Evolutionary conservation across 1,140 invertebrate genomes (phyloP).

Genomic region (Drosophila rhopaloa): DNA sequence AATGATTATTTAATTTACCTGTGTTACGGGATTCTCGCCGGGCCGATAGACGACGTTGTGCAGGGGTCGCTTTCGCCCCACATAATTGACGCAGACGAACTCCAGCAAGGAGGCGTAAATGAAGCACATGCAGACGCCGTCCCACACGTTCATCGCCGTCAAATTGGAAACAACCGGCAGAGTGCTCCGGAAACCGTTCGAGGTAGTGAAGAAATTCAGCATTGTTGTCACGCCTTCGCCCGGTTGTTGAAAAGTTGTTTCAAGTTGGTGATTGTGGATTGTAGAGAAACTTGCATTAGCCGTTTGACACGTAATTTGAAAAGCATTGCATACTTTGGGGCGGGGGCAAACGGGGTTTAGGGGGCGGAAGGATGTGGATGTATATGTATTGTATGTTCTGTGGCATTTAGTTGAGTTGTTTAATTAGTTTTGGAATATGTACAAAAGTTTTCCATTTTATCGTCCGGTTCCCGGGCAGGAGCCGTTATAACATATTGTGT

Average conservation of each 20-base stretch:
- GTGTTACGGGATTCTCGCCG: constrained; percentile 95
- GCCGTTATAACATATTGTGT: constrained; percentile 15
- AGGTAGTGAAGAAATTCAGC: constrained; percentile 99
- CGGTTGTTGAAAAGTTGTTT: constrained; percentile 15
- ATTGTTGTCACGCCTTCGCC: constrained; percentile 95
- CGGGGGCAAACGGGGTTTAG: neutral
- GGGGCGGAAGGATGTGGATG: neutral
- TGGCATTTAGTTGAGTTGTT: constrained; percentile 35
- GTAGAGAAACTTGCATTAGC: constrained; percentile 59
- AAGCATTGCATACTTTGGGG: constrained; percentile 33
- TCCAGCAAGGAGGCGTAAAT: constrained; percentile 97
- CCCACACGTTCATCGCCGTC: constrained; percentile 98
- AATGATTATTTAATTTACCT: constrained; percentile 87
- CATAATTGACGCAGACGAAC: constrained; percentile 97
- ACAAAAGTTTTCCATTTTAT: constrained; percentile 50
- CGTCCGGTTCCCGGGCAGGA: constrained; percentile 14
- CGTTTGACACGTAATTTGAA: constrained; percentile 44
- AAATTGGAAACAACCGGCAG: constrained; percentile 96
- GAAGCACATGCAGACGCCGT: constrained; percentile 98
- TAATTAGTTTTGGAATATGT: constrained; percentile 49
- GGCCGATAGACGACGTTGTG: constrained; percentile 95
- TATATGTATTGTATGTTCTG: constrained; percentile 13
- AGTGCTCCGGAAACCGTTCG: constrained; percentile 94
- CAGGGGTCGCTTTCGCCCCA: constrained; percentile 94
- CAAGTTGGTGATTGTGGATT: constrained; percentile 16